phyloP scores from a whole-genome alignment of 1,140 invertebrate genomes.

The Stegodyphus dumicola region DNA sequence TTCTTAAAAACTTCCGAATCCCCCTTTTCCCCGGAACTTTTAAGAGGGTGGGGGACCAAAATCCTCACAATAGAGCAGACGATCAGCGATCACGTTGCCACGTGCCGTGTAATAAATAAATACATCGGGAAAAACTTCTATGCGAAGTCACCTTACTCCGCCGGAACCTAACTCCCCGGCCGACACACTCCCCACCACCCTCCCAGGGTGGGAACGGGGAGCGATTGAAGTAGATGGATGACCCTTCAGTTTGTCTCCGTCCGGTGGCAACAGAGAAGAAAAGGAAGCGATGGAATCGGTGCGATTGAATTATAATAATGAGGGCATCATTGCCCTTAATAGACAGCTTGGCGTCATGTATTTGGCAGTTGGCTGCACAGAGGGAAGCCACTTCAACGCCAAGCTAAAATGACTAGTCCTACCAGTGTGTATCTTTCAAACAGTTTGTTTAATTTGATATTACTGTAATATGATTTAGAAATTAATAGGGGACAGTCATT shows the following conservation, averaged over 20 bases:
- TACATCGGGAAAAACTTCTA: constrained; percentile 43
- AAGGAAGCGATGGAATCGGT: constrained; percentile 32
- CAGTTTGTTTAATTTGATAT: too few relatives aligned
- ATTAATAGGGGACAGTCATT: too few relatives aligned
- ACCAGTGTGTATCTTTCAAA: too few relatives aligned
- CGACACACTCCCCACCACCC: constrained; percentile 5
- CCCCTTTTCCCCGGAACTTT: constrained; percentile 45
- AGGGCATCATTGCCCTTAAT: constrained; percentile 49
- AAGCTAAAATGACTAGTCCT: too few relatives aligned
- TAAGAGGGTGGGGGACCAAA: neutral
- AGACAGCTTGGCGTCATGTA: neutral
- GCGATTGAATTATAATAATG: constrained; percentile 61
- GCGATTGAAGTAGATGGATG: constrained; percentile 59
- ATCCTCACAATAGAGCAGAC: constrained; percentile 33
- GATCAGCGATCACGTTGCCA: constrained; percentile 36
- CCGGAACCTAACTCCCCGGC: constrained; percentile 31
- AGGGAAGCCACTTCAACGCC: too few relatives aligned
- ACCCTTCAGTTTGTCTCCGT: constrained; percentile 59
- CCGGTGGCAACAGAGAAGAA: constrained; percentile 57
- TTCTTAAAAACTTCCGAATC: constrained; percentile 55
- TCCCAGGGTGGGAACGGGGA: constrained; percentile 5
- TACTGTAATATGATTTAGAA: too few relatives aligned
- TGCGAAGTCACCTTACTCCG: constrained; percentile 45
- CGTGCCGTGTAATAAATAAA: constrained; percentile 57
- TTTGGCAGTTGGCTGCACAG: neutral